phyloP scores from a whole-genome alignment of 2,113 vertebrate genomes.

The Catharus bicknelli region DNA sequence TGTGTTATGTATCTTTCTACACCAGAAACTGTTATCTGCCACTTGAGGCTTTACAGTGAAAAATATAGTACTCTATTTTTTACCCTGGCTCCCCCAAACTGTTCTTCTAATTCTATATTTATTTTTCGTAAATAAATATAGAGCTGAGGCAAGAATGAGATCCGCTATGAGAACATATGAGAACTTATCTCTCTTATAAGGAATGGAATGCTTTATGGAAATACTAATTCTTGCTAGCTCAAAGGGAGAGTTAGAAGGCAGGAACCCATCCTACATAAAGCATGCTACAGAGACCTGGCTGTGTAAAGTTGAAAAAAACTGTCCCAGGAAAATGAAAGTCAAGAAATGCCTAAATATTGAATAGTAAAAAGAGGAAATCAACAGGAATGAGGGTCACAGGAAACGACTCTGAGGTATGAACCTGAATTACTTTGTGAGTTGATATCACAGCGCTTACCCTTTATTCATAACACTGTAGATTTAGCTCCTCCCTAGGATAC shows the following conservation, averaged over 20 bases:
- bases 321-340: not conserved
- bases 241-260: not conserved
- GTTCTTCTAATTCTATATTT: not conserved
- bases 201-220: not conserved
- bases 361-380: not conserved
- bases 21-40: not conserved
- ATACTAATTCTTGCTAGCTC: not conserved
- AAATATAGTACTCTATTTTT: not conserved
- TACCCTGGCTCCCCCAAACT: not conserved
- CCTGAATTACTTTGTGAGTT: rapidly evolving
- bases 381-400: not conserved
- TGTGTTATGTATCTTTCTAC: not conserved
- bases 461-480: not conserved
- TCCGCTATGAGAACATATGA: not conserved
- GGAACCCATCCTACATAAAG: not conserved
- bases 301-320: not conserved
- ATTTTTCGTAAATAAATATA: not conserved
- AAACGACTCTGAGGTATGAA: not conserved
- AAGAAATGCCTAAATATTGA: not conserved
- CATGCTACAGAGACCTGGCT: not conserved
- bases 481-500: not conserved
- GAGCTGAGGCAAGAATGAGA: not conserved
- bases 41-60: not conserved
- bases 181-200: not conserved
- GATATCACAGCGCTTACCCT: not conserved